phyloP scores from a whole-genome alignment of 2,888 invertebrate genomes.

The Drosophila neonasuta region DNA sequence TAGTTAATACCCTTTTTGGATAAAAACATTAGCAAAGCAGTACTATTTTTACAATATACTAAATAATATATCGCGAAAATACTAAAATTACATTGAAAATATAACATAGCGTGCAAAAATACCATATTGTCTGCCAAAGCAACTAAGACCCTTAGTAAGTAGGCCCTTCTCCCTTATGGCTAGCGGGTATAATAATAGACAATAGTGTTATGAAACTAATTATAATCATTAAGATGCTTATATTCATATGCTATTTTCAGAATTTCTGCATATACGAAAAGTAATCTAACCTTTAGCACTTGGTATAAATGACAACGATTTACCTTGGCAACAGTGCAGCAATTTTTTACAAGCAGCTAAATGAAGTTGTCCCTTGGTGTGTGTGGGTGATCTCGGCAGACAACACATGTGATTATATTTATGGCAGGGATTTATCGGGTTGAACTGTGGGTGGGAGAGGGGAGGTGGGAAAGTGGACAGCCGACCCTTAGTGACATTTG shows the following conservation, averaged over 20 bases:
- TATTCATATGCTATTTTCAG: too few relatives aligned
- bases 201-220: neutral
- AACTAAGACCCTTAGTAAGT: too few relatives aligned
- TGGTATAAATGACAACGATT: conserved; percentile 22
- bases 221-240: too few relatives aligned
- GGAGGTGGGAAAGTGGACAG: conserved; percentile 9
- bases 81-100: too few relatives aligned
- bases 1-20: too few relatives aligned
- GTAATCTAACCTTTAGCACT: neutral
- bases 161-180: too few relatives aligned
- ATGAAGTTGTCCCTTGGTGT: conserved; percentile 20
- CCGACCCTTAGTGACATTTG: conserved; percentile 64
- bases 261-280: neutral
- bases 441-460: neutral
- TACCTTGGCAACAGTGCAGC: conserved; percentile 5
- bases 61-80: too few relatives aligned
- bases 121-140: too few relatives aligned
- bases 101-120: too few relatives aligned
- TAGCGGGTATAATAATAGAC: too few relatives aligned
- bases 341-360: neutral
- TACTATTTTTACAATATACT: too few relatives aligned
- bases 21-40: too few relatives aligned
- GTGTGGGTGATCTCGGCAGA: conserved; percentile 32
- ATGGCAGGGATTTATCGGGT: conserved; percentile 39
- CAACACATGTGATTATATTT: conserved; percentile 65